These are phyloP conservation scores for Chelidonichthys spinosus DNA, from an alignment of 2,797 vertebrate species.

Conservation along the genomic window DNA sequence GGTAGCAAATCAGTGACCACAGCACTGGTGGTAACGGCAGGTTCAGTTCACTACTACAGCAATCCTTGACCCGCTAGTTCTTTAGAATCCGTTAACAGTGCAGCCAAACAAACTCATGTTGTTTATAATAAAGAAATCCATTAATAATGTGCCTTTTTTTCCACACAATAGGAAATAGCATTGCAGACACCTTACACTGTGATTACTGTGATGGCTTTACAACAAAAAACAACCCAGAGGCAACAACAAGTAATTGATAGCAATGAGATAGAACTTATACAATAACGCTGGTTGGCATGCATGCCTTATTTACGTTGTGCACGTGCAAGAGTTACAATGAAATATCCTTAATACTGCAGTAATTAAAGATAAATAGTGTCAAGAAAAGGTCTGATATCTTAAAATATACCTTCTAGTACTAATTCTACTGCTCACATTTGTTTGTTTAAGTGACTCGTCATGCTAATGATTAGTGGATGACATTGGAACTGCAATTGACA, in stretches of 20 bases:
- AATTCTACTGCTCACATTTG: background rate
- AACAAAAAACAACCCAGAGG: background rate
- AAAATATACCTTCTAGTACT: conserved; percentile 3
- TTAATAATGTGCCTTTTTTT: background rate
- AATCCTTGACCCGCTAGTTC: background rate
- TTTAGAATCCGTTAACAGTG: background rate
- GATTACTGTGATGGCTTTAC: background rate
- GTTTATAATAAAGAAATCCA: background rate
- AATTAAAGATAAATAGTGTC: background rate
- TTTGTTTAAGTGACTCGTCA: conserved; percentile 19
- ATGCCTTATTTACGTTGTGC: background rate
- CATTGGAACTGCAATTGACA: background rate
- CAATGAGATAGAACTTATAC: background rate
- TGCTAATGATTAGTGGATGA: background rate
- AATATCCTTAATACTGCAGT: background rate
- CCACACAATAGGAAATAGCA: background rate
- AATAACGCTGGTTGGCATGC: background rate
- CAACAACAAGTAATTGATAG: background rate
- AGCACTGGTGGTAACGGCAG: background rate
- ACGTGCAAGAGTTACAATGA: background rate
- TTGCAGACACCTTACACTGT: background rate
- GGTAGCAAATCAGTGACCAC: no score
- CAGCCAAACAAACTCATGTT: conserved; percentile 3
- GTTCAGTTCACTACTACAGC: background rate
- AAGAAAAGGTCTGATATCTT: background rate